Conservation (phyloP, 2,888 invertebrate species). For the Phytoseiulus persimilis region DNA sequence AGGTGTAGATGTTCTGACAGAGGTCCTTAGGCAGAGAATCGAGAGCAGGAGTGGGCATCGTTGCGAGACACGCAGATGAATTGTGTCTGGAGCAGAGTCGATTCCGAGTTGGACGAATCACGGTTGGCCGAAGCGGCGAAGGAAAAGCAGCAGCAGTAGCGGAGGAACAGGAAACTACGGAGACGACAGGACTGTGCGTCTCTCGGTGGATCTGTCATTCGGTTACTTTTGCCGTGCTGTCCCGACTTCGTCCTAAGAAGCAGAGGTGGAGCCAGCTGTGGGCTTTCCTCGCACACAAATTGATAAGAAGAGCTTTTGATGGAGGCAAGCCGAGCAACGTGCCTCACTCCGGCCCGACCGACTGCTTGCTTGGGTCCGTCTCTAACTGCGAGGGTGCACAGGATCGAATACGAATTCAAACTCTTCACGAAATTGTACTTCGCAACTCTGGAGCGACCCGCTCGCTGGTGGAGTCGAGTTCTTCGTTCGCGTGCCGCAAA, state of each 20-base stretch:
- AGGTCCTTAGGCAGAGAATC: background rate
- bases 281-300: background rate
- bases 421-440: background rate
- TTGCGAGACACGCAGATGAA: background rate
- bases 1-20: too few species aligned
- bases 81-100: background rate
- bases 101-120: background rate
- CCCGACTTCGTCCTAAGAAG: background rate
- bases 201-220: background rate
- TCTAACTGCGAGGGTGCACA: background rate
- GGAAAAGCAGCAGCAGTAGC: background rate
- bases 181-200: background rate
- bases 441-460: too few species aligned
- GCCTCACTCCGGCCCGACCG: background rate
- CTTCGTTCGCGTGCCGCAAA: too few species aligned
- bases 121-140: background rate
- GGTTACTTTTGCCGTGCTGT: background rate
- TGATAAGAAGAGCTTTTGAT: constrained; percentile 5
- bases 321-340: background rate
- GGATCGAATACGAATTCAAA: background rate
- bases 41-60: background rate
- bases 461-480: too few species aligned
- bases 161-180: background rate
- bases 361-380: background rate
- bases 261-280: constrained; percentile 5